phyloP scores from a whole-genome alignment of 2,888 invertebrate species.

The Cryptus armator region DNA sequence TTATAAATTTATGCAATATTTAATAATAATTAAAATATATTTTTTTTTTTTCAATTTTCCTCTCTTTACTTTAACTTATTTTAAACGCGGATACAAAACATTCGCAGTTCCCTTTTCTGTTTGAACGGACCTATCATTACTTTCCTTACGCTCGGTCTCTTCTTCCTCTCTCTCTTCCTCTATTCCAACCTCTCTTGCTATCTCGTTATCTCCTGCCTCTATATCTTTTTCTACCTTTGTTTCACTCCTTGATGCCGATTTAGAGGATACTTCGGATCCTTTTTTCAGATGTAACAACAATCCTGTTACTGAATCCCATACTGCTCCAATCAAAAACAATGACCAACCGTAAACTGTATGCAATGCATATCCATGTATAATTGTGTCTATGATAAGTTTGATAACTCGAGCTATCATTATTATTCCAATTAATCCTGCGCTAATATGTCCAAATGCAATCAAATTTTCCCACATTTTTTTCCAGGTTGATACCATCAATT shows the following conservation, averaged over 20 bases:
- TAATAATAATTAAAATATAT: too few species aligned
- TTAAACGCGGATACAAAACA: too few species aligned
- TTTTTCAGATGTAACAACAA: not conserved
- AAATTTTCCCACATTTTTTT: constrained; percentile 38
- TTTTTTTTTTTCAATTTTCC: too few species aligned
- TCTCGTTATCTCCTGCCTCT: too few species aligned
- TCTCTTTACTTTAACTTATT: too few species aligned
- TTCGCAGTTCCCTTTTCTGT: too few species aligned
- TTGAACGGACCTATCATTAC: too few species aligned
- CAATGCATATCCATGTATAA: constrained; percentile 42
- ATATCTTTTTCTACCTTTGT: not conserved
- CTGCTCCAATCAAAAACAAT: constrained; percentile 31
- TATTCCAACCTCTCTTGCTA: too few species aligned
- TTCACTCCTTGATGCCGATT: too few species aligned
- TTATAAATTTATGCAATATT: too few species aligned
- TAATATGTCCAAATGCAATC: constrained; percentile 33
- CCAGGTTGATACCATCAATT: constrained; percentile 37
- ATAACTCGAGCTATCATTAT: constrained; percentile 29
- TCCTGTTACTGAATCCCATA: not conserved
- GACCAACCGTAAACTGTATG: constrained; percentile 48
- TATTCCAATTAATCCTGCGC: constrained; percentile 48
- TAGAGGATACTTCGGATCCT: not conserved
- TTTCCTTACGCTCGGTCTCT: too few species aligned
- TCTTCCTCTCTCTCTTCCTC: too few species aligned
- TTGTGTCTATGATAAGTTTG: constrained; percentile 27